Evolutionary conservation across 2,888 invertebrate species (phyloP).

Genomic region (Pachydiplax longipennis): DNA sequence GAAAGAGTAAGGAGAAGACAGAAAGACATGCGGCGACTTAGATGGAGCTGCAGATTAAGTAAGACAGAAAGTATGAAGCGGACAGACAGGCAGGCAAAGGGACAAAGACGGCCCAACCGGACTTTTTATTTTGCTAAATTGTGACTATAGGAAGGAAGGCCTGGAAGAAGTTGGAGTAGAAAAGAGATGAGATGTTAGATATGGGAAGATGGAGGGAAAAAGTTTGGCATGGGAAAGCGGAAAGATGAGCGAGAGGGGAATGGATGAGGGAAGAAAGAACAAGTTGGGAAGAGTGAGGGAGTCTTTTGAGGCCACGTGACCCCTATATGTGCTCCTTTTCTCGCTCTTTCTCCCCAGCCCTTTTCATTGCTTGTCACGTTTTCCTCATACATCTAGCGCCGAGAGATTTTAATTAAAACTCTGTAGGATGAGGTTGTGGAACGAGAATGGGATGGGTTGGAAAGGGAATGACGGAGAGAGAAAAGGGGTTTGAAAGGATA

Average conservation of each 20-base stretch:
- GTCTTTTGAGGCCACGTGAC: background rate
- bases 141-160: too few species aligned
- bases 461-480: background rate
- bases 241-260: background rate
- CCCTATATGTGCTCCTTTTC: background rate
- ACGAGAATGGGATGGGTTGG: background rate
- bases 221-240: background rate
- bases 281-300: background rate
- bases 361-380: conserved; percentile 18
- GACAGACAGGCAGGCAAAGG: too few species aligned
- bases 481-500: background rate
- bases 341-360: background rate
- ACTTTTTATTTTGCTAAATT: too few species aligned
- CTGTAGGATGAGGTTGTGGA: background rate
- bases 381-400: background rate
- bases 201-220: too few species aligned
- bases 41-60: too few species aligned
- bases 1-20: too few species aligned
- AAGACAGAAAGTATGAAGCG: too few species aligned
- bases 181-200: too few species aligned
- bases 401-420: conserved; percentile 36
- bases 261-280: background rate
- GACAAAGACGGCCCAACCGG: too few species aligned
- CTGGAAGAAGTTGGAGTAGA: too few species aligned
- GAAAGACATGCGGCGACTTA: too few species aligned